These are phyloP conservation scores for Corythornis vintsioides DNA, from an alignment of 2,113 vertebrate species.

Conservation along the genomic window DNA sequence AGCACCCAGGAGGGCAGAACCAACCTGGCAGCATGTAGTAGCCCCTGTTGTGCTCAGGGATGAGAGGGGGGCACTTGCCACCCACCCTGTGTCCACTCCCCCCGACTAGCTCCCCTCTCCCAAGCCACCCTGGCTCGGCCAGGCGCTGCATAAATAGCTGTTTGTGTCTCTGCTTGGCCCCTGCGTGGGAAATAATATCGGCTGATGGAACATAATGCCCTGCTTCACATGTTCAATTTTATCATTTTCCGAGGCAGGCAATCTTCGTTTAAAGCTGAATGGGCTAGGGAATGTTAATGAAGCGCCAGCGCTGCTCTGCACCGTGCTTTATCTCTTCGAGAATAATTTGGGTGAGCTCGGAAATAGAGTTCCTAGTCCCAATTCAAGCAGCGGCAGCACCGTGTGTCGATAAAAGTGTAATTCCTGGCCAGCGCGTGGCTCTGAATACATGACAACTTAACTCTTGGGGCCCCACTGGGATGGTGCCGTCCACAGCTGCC, in stretches of 20 bases:
- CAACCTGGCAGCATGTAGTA: background rate
- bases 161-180: constrained; percentile 59
- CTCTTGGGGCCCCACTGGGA: background rate
- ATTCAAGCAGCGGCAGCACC: constrained; percentile 63
- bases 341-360: constrained; percentile 72
- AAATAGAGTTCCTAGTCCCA: constrained; percentile 73
- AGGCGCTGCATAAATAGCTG: constrained; percentile 61
- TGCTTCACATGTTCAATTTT: constrained; percentile 72
- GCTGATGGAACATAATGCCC: constrained; percentile 70
- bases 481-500: background rate
- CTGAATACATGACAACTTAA: constrained; percentile 65
- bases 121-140: background rate
- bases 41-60: background rate
- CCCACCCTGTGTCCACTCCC: background rate
- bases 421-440: constrained; percentile 56
- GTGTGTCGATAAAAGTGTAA: constrained; percentile 68
- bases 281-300: constrained; percentile 72
- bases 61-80: background rate
- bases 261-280: constrained; percentile 72
- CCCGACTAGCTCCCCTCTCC: background rate
- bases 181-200: constrained; percentile 67
- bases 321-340: constrained; percentile 64
- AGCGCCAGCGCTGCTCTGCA: constrained; percentile 62
- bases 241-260: constrained; percentile 70
- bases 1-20: background rate